Conservation (phyloP, 2,797 vertebrate genomes). For the Channa striata region DNA sequence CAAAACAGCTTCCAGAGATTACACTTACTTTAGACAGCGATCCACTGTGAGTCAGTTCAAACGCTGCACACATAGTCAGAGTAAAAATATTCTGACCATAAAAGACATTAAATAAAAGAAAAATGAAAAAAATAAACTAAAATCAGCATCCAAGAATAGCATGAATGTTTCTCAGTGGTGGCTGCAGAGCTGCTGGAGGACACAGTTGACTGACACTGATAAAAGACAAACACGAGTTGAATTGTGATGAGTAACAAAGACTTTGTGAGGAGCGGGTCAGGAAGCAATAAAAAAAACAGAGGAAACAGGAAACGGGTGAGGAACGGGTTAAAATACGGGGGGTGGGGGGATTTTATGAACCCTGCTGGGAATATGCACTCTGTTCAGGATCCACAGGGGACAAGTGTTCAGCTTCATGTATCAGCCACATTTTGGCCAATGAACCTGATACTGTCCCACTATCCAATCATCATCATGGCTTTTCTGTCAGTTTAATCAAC, state of each 20-base stretch:
- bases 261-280: conserved; percentile 33
- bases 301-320: conserved; percentile 40
- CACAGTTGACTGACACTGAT: conserved; percentile 37
- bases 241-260: conserved; percentile 47
- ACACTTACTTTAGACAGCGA: conserved; percentile 56
- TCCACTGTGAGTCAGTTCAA: conserved; percentile 16
- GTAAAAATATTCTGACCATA: conserved; percentile 20
- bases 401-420: conserved; percentile 57
- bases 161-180: conserved; percentile 23
- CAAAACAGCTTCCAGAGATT: conserved; percentile 34
- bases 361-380: conserved; percentile 69
- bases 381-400: conserved; percentile 71
- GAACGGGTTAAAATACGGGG: conserved; percentile 49
- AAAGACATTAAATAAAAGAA: neutral
- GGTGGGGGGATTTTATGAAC: conserved; percentile 56
- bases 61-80: conserved; percentile 26
- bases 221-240: conserved; percentile 49
- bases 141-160: conserved; percentile 6
- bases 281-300: conserved; percentile 42
- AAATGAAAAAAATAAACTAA: too few species aligned
- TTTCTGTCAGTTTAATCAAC: conserved; percentile 61
- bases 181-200: conserved; percentile 33
- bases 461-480: conserved; percentile 34
- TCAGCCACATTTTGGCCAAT: conserved; percentile 37
- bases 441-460: conserved; percentile 34